These are phyloP conservation scores for Epizoanthus fatuus DNA, from an alignment of 92 coral and sea anemone species.

Conservation along the genomic window DNA sequence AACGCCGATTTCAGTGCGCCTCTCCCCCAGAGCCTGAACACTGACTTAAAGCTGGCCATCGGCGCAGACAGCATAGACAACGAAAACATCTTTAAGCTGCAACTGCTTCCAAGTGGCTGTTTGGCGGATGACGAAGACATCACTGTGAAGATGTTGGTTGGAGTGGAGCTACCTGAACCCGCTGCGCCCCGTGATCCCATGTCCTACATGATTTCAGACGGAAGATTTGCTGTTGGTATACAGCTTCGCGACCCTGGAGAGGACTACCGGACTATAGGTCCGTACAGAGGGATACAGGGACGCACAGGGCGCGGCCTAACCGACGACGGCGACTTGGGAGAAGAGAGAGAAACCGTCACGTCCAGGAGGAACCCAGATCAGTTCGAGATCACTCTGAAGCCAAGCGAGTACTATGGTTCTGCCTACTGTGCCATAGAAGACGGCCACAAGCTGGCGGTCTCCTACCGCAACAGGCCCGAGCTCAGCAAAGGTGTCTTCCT, in stretches of 20 bases:
- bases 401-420: slow-evolving; percentile 60
- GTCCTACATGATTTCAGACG: slow-evolving; percentile 76
- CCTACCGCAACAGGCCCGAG: slow-evolving; percentile 34
- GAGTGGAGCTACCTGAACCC: slow-evolving; percentile 73
- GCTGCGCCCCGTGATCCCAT: slow-evolving; percentile 60
- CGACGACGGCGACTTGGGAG: slow-evolving; percentile 22
- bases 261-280: slow-evolving; percentile 61
- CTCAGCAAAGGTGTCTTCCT: slow-evolving; percentile 62
- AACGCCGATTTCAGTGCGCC: slow-evolving; percentile 23
- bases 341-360: background rate
- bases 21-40: background rate
- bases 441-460: slow-evolving; percentile 66
- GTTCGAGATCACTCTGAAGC: slow-evolving; percentile 69
- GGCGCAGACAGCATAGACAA: slow-evolving; percentile 55
- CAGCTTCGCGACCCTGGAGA: slow-evolving; percentile 68
- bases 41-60: slow-evolving; percentile 49
- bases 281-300: slow-evolving; percentile 72
- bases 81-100: slow-evolving; percentile 66
- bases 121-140: slow-evolving; percentile 56
- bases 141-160: slow-evolving; percentile 53
- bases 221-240: slow-evolving; percentile 58
- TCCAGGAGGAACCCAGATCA: slow-evolving; percentile 71
- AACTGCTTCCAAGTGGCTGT: slow-evolving; percentile 23
- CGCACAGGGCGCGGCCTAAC: background rate
- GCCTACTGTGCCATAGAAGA: slow-evolving; percentile 80